Evolutionary conservation across 2,888 invertebrate species (phyloP).

Genomic region (Meghimatium bilineatum): DNA sequence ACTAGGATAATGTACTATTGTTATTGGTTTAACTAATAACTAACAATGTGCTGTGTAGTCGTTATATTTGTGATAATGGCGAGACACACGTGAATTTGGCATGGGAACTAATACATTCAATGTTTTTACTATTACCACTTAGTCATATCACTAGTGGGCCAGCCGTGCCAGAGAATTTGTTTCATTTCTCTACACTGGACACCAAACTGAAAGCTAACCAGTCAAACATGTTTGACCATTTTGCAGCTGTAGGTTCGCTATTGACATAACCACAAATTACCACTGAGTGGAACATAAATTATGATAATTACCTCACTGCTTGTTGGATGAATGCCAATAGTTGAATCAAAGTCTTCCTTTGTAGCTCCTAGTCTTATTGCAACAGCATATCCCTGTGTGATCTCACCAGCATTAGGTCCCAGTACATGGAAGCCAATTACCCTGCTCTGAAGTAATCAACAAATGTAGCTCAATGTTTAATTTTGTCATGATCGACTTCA

Average conservation of each 20-base stretch:
- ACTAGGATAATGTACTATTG: too few species aligned
- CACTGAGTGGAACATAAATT: not conserved
- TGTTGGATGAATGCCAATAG: conserved; percentile 83
- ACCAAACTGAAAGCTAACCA: too few species aligned
- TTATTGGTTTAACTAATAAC: too few species aligned
- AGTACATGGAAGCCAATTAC: conserved; percentile 80
- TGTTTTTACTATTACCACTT: too few species aligned
- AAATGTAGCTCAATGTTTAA: not conserved
- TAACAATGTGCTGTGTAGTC: too few species aligned
- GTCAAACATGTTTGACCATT: not conserved
- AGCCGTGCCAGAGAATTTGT: too few species aligned
- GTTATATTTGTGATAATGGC: too few species aligned
- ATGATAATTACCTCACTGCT: conserved; percentile 79
- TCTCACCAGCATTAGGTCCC: conserved; percentile 82
- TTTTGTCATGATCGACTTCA: not conserved
- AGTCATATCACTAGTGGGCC: too few species aligned
- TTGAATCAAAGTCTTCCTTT: conserved; percentile 80
- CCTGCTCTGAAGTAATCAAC: conserved; percentile 59
- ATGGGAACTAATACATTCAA: too few species aligned
- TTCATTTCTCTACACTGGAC: too few species aligned
- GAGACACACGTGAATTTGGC: too few species aligned
- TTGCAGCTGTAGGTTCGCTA: too few species aligned
- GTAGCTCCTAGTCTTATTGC: conserved; percentile 80
- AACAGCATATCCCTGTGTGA: conserved; percentile 82
- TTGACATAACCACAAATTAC: not conserved